Evolutionary conservation across 2,797 vertebrate species (phyloP), one percentile per base, ranked within the genome.

Genomic region (Hydrolagus colliei): DNA sequence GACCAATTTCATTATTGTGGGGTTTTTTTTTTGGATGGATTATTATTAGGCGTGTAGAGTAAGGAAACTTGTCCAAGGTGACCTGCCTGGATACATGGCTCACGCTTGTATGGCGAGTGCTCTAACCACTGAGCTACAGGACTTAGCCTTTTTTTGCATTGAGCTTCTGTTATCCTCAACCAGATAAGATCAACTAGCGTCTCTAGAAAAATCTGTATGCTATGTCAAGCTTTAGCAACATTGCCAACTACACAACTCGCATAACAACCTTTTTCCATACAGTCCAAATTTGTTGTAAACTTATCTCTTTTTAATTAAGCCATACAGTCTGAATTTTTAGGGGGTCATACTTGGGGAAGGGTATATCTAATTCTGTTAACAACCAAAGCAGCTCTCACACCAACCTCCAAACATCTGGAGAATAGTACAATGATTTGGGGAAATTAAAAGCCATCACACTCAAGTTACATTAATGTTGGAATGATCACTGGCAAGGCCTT

Each of bases 231-330:
- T 63, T 79, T 61, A 79, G 61, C 76, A 63, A 13, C 27, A 61
- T 79, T 79, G 76, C 76, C 76, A 79, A 79, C 20, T 79, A 61
- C 61, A 79, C 62, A 27, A 20, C 59, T 14, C 61, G 62, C 76
- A 79, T 79, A 27, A 22, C 61, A 79, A 61, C 61, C n/a, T 62
- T 16, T 61, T 63, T 79, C 76, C n/a, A 63, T 18, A 61, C 11
- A 79, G 61, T n/a, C 76, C 13, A 22, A 79, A 62, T 62, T 52
- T 79, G n/a, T 27, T 79, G 76, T 63, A 79, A 63, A n/a, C 62
- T n/a, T 78, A 78, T 63, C 61, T 13, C n/a, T 35, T 79, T 62
- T 59, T 27, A 52, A 14, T 63, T 63, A n/a, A 79, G 9, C 59
- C 1, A 79, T 79, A 79, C n/a, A 62, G 52, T 10, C 9, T 59